Percentiles rank a stretch among this genome's conserved stretches.
phyloP scores from a whole-genome alignment of 2,113 vertebrate genomes.

The Plecturocebus donacophilus region DNA sequence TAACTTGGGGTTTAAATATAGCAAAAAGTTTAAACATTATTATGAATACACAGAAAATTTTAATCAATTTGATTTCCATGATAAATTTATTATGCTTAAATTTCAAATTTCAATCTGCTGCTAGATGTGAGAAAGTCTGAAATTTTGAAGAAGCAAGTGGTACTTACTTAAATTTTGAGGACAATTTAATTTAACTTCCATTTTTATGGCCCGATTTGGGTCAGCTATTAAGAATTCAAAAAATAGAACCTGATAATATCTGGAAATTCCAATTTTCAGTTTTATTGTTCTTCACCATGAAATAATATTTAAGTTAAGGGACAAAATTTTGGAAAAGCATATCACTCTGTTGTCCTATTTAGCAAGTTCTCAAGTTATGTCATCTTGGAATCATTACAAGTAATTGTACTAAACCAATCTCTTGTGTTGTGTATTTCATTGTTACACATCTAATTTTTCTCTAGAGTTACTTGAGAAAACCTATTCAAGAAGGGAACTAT shows the following conservation, averaged over 20 bases:
- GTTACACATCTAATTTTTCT: neutral
- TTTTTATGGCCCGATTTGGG: neutral
- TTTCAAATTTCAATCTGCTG: neutral
- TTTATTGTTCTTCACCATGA: neutral
- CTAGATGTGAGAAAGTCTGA: neutral
- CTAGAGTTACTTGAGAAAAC: neutral
- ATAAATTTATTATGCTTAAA: neutral
- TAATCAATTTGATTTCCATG: neutral
- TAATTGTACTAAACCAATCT: neutral
- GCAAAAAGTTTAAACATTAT: neutral
- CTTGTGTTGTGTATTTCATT: neutral
- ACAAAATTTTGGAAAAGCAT: neutral
- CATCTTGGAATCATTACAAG: neutral
- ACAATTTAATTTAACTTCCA: neutral
- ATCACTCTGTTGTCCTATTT: neutral
- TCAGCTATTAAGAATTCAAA: neutral
- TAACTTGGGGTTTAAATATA: neutral
- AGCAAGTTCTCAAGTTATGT: neutral
- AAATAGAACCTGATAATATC: neutral
- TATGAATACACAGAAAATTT: neutral
- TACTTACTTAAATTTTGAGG: neutral
- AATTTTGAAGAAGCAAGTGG: neutral
- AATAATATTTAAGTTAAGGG: neutral
- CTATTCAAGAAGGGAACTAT: neutral
- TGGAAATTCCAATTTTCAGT: neutral